Conservation (phyloP, 2,888 invertebrate species). For the Steinernema carpocapsae region DNA sequence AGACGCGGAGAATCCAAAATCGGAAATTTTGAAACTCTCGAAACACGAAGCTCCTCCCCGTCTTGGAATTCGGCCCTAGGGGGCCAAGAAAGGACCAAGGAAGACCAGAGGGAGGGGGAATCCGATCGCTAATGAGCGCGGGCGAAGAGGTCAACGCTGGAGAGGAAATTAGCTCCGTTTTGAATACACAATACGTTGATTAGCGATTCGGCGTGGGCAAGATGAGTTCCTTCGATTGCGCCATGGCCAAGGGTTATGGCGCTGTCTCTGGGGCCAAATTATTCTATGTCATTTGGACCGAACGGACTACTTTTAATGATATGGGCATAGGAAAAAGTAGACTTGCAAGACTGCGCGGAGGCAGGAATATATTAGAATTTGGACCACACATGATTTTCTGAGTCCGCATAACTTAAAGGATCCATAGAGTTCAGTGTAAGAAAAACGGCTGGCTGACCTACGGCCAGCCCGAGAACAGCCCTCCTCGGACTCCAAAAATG, state of each 20-base stretch:
- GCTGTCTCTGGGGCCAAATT: too few species aligned
- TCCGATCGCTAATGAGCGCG: constrained; percentile 34
- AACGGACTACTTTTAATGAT: constrained; percentile 1
- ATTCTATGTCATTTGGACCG: too few species aligned
- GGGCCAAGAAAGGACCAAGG: too few species aligned
- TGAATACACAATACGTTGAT: constrained; percentile 32
- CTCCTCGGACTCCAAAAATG: not conserved
- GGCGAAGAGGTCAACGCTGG: constrained; percentile 28
- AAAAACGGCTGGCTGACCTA: too few species aligned
- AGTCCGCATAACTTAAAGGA: too few species aligned
- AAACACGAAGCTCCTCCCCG: not conserved
- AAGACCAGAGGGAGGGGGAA: too few species aligned
- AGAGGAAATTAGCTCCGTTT: constrained; percentile 28
- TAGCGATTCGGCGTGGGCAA: constrained; percentile 1
- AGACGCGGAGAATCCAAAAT: not conserved
- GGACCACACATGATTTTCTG: too few species aligned
- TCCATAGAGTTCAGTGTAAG: too few species aligned
- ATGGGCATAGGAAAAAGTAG: not conserved
- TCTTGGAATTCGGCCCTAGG: constrained; percentile 17
- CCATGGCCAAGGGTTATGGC: too few species aligned
- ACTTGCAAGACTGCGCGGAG: too few species aligned
- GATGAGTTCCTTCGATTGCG: not conserved
- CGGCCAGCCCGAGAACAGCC: too few species aligned
- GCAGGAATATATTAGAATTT: too few species aligned
- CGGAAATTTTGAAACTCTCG: constrained; percentile 26